Conservation (phyloP, 2,888 invertebrate genomes). For the Ophioninae sp. region DNA sequence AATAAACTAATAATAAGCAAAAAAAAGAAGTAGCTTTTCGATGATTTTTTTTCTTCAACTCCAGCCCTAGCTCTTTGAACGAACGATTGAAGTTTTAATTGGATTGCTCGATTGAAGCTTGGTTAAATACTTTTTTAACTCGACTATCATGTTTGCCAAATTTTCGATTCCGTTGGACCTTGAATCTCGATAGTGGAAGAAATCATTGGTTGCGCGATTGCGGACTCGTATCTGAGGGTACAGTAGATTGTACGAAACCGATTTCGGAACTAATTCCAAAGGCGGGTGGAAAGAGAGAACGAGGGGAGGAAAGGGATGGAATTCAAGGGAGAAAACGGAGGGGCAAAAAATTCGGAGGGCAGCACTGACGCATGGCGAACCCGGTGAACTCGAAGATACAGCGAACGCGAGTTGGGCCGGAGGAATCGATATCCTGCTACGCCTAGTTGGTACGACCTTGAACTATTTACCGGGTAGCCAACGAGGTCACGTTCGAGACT, state of each 20-base stretch:
- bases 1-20: too few relatives aligned
- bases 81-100: too few relatives aligned
- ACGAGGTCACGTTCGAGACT: slow-evolving; percentile 46
- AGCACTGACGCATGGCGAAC: slow-evolving; percentile 64
- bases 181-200: not conserved
- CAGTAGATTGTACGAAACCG: not conserved
- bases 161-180: too few relatives aligned
- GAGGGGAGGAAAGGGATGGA: not conserved
- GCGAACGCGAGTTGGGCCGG: slow-evolving; percentile 51
- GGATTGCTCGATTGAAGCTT: too few relatives aligned
- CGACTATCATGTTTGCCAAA: too few relatives aligned
- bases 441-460: slow-evolving; percentile 71
- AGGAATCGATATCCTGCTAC: slow-evolving; percentile 71
- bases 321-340: slow-evolving; percentile 9
- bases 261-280: not conserved
- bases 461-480: slow-evolving; percentile 71
- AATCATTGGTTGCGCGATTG: not conserved
- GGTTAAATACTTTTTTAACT: too few relatives aligned
- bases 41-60: too few relatives aligned
- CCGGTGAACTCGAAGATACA: slow-evolving; percentile 69
- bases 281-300: not conserved
- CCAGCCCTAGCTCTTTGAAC: too few relatives aligned
- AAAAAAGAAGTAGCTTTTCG: too few relatives aligned
- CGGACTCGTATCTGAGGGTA: not conserved
- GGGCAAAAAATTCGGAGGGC: slow-evolving; percentile 33